Evolutionary conservation across 2,888 invertebrate species (phyloP).

Genomic region (Ophion obscuratus): DNA sequence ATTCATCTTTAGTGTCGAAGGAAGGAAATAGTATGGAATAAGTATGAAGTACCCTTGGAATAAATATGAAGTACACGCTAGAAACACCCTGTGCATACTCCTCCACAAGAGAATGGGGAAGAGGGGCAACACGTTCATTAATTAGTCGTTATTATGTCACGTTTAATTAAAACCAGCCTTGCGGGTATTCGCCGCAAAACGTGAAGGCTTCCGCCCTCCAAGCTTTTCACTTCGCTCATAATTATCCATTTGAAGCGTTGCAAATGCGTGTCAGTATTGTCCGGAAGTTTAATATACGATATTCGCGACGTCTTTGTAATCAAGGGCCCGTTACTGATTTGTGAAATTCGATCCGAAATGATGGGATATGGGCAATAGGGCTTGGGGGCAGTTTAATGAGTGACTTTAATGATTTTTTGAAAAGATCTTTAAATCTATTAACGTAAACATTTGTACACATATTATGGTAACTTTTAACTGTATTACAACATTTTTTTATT

Average conservation of each 20-base stretch:
- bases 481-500: too few relatives aligned
- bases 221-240: conserved; percentile 7
- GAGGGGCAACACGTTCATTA: conserved; percentile 60
- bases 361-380: neutral
- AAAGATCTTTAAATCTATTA: too few relatives aligned
- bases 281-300: neutral
- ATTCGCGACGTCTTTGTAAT: neutral
- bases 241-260: neutral
- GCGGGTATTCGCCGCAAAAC: neutral
- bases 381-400: neutral
- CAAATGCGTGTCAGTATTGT: neutral
- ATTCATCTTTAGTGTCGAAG: too few relatives aligned
- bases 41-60: too few relatives aligned
- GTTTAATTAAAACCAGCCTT: conserved; percentile 62
- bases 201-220: neutral
- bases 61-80: conserved; percentile 42
- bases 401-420: neutral
- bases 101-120: conserved; percentile 7
- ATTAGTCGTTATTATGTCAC: conserved; percentile 62
- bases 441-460: too few relatives aligned
- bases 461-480: too few relatives aligned
- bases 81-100: conserved; percentile 36
- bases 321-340: neutral
- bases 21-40: too few relatives aligned
- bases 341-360: neutral